A percentile compares a stretch with the other conserved stretches of the same genome.
Conservation (phyloP, 2,797 vertebrate genomes). For the Takifugu rubripes region DNA sequence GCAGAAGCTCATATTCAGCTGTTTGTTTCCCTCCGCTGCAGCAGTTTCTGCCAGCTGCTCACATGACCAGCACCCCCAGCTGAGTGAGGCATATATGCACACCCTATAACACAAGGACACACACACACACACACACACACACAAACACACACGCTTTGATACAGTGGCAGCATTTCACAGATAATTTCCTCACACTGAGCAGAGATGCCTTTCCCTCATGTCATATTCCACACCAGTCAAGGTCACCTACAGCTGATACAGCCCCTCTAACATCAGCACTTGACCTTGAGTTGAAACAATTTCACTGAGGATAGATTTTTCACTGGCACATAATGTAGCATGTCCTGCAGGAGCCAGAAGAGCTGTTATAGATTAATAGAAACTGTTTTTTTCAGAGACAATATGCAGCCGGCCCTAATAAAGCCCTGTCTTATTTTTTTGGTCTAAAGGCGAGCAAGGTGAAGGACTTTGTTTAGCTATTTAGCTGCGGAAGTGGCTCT, state of each 20-base stretch:
- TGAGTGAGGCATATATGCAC: conserved; percentile 46
- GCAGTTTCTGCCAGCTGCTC: conserved; percentile 77
- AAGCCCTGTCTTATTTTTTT: conserved; percentile 37
- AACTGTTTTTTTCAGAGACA: conserved; percentile 34
- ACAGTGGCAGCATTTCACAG: conserved; percentile 63
- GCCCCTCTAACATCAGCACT: conserved; percentile 59
- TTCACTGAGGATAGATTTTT: conserved; percentile 68
- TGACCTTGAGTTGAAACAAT: conserved; percentile 72
- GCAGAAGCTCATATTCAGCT: conserved; percentile 35
- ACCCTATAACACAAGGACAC: conserved; percentile 42
- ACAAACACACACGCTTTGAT: conserved; percentile 6
- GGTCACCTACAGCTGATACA: conserved; percentile 69
- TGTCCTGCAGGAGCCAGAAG: conserved; percentile 63
- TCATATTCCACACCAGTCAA: conserved; percentile 72
- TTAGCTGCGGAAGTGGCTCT: conserved; percentile 34
- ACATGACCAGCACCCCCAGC: conserved; percentile 77
- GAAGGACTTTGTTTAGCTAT: conserved; percentile 62
- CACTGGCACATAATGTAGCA: conserved; percentile 60
- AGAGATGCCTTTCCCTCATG: conserved; percentile 72
- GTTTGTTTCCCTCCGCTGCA: conserved; percentile 40
- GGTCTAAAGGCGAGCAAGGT: conserved; percentile 45
- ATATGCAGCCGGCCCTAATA: conserved; percentile 33
- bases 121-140: conserved; percentile 7
- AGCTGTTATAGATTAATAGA: conserved; percentile 63
- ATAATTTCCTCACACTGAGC: conserved; percentile 67